phyloP scores from a whole-genome alignment of 2,113 vertebrate genomes.

The Chinchilla lanigera region DNA sequence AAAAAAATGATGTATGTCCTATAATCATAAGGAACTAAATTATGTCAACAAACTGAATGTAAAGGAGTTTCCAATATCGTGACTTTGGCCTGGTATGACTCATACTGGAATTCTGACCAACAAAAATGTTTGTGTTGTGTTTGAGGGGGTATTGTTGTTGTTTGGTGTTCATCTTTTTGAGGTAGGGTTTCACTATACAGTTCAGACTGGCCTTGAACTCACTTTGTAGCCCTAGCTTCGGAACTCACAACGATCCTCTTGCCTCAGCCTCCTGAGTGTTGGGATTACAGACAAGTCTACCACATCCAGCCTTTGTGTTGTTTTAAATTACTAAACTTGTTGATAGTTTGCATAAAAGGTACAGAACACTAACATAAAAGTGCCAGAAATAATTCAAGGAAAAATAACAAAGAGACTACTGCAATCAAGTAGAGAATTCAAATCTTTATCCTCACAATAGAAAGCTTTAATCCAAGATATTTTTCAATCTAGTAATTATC shows the following conservation, averaged over 20 bases:
- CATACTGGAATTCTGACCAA: not conserved
- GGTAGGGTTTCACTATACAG: too few species aligned
- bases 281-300: too few species aligned
- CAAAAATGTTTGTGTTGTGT: not conserved
- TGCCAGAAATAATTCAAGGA: not conserved
- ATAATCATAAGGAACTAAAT: not conserved
- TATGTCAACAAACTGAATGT: not conserved
- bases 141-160: too few species aligned
- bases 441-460: not conserved
- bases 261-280: too few species aligned
- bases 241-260: too few species aligned
- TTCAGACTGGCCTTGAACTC: too few species aligned
- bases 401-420: not conserved
- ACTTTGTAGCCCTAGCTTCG: too few species aligned
- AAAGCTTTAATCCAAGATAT: not conserved
- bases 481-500: conserved; percentile 5
- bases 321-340: not conserved
- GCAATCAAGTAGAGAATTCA: not conserved
- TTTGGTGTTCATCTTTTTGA: too few species aligned
- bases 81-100: not conserved
- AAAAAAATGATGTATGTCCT: not conserved
- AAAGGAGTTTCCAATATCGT: not conserved
- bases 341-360: not conserved
- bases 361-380: not conserved
- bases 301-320: not conserved